These are phyloP conservation scores for Salminus brasiliensis DNA, from an alignment of 2,113 vertebrate species.

Conservation along the genomic window DNA sequence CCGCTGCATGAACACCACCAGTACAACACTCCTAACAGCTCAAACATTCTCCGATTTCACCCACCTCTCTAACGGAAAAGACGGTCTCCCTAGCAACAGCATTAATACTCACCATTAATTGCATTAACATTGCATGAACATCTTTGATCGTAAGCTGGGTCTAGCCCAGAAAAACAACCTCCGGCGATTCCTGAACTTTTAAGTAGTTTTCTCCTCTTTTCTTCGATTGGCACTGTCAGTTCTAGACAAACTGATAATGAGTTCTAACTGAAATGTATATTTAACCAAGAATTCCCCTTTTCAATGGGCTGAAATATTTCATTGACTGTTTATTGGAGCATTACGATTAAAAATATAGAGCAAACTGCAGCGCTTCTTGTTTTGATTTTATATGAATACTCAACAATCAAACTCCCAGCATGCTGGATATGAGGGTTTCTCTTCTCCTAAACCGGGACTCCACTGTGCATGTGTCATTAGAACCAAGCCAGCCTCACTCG, in stretches of 20 bases:
- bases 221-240: not conserved
- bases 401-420: not conserved
- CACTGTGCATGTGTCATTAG: not conserved
- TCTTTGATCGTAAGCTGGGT: not conserved
- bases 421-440: not conserved
- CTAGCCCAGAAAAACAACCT: not conserved
- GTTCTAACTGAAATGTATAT: not conserved
- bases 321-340: not conserved
- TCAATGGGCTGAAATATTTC: not conserved
- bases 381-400: not conserved
- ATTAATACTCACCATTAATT: not conserved
- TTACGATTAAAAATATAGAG: not conserved
- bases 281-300: not conserved
- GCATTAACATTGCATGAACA: not conserved
- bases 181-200: not conserved
- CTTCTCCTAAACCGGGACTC: not conserved
- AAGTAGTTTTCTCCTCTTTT: not conserved
- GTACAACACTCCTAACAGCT: not conserved
- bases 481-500: not conserved
- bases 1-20: slow-evolving; percentile 49
- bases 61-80: not conserved
- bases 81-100: not conserved
- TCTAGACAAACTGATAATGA: not conserved
- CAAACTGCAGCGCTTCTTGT: not conserved
- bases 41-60: not conserved